Evolutionary conservation across 2,888 invertebrate species (phyloP).

Genomic region (Maniola hyperantus): DNA sequence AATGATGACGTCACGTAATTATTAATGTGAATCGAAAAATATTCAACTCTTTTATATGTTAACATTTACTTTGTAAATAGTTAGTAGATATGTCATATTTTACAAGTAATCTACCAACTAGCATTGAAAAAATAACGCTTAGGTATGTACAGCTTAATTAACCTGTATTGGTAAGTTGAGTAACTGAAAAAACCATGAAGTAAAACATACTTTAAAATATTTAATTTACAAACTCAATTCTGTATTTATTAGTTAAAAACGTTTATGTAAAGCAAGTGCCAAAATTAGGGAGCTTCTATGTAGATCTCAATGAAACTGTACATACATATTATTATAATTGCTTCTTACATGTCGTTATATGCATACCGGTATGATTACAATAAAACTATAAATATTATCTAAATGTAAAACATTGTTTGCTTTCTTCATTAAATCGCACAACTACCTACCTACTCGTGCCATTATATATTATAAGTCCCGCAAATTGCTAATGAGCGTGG

Average conservation of each 20-base stretch:
- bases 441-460: background rate
- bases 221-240: background rate
- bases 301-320: constrained; percentile 59
- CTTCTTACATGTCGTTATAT: constrained; percentile 70
- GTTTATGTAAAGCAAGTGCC: constrained; percentile 61
- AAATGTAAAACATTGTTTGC: constrained; percentile 47
- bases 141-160: no score
- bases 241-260: background rate
- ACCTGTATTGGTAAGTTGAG: no score
- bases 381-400: constrained; percentile 61
- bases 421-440: constrained; percentile 37
- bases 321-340: constrained; percentile 65
- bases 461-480: no score
- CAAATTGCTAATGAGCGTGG: no score
- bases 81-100: no score
- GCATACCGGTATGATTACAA: constrained; percentile 64
- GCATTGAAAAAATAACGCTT: no score
- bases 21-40: no score
- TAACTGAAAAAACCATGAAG: no score
- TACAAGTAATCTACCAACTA: no score
- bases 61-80: no score
- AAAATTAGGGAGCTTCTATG: constrained; percentile 76
- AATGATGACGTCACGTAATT: background rate
- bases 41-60: no score
- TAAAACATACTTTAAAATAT: no score